Base-by-base conservation (phyloP, 2,113 vertebrate genomes). In the Anguilla japonica region DNA sequence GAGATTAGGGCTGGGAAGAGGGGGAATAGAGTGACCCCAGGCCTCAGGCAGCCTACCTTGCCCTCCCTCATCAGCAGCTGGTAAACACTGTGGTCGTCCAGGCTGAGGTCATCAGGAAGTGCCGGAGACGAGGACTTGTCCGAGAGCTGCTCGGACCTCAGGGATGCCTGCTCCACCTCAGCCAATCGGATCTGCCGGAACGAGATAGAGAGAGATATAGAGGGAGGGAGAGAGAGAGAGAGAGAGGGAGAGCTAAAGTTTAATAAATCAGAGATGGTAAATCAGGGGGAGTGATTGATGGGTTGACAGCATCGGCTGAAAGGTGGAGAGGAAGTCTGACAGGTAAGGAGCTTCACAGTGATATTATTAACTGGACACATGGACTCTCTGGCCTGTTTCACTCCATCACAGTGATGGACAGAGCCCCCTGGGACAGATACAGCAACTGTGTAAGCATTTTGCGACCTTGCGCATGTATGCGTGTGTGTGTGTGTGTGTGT, bases 81-180 rank as follows among this genome's bases (percentile, higher is more conserved):
- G 89, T 96, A 96, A 87, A 94, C 87, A 0, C 95, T 94, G 85
- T 93, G 96, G 85, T 97, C 97, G n/a, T 99, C 98, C 82, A 97
- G 94, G 92, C 96, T 97, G 90, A 97, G 95, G 91, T 98, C 97
- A 8, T 99, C 98, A 0, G 97, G 97, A 88, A 98, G 94, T 56
- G 97, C 94, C 75, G 98, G 95, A 71, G 98, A 99, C 0, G 97
- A 98, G 56, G 98, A 99, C 94, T 97, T 97, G 94, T 99, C 98
- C 40, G 98, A 99, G 79, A 95, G 90, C 83, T 94, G 94, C 91
- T 96, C 96, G 0, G 96, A 96, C 91, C 96, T 98, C 92, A 99
- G 93, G 56, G 98, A 99, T 41, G 97, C 95, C 71, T 95, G 98
- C 94, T 99, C 98, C 63, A 98, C 97, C 95, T 99, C 98, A 0